Evolutionary conservation across 2,797 vertebrate genomes (phyloP), one percentile per base, ranked within the genome.

Genomic region (Leptodactylus fallax): DNA sequence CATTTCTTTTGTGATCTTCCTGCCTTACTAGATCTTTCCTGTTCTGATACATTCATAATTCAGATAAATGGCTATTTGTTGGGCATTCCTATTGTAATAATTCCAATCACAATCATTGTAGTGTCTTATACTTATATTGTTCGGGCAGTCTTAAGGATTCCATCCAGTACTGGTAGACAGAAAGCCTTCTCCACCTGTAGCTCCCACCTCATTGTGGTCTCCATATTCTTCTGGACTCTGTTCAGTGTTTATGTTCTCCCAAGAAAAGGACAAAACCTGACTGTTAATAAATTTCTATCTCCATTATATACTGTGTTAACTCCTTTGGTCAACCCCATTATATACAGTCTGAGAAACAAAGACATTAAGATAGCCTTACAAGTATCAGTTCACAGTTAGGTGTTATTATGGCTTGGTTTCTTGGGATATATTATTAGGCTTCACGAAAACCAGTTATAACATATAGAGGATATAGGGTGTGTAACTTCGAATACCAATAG

Each of bases 131-230:
- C 7, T 19, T 19, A 72, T 8, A 72, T 72, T 0, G 17, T 47
- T 8, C 1, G 11, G 0, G 7, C 69, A 17, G 25, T 72, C 7
- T n/a, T 76, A n/a, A 21, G 47, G 47, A 76, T 76, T 0, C 10
- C 72, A 21, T 76, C 72, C 21, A 76, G 10, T 51, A 76, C 45
- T 49, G 72, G 72, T 51, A 76, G 72, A 76, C 72, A 76, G 9
- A 76, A 51, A 76, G 72, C 72, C 72, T 76, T 76, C 72, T 76
- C 72, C 72, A 76, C 45, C 47, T 76, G 72, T n/a, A 76, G 72
- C 72, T 49, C 72, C 47, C 72, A 76, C 10, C 72, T 76, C 72
- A 76, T n/a, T 51, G 72, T 49, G 72, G 71, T 72, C 47, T 76
- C 47, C 72, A 76, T 76, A n/a, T 76, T 76, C 11, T 76, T n/a